These are phyloP conservation scores for Helicorthomorpha holstii DNA, from an alignment of 1,140 invertebrate species.

Conservation along the genomic window DNA sequence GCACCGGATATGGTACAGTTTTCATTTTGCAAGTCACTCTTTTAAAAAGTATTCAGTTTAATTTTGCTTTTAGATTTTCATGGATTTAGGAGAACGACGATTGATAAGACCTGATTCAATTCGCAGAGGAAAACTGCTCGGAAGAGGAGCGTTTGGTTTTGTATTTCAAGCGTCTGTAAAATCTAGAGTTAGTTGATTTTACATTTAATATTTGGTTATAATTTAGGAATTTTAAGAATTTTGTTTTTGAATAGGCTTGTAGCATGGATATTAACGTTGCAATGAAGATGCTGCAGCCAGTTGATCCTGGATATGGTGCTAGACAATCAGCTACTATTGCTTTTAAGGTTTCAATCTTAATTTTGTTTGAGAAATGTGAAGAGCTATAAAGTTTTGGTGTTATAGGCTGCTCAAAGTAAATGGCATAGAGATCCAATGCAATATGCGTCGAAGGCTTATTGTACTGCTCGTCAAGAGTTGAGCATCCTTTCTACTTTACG, in stretches of 20 bases:
- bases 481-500: constrained; percentile 67
- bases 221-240: neutral
- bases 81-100: constrained; percentile 64
- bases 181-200: constrained; percentile 10
- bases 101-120: constrained; percentile 64
- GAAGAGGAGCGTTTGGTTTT: constrained; percentile 92
- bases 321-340: constrained; percentile 52
- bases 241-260: constrained; percentile 10
- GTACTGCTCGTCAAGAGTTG: constrained; percentile 81
- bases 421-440: constrained; percentile 81
- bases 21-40: neutral
- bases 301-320: constrained; percentile 63
- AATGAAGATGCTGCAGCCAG: constrained; percentile 88
- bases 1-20: constrained; percentile 56
- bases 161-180: constrained; percentile 42
- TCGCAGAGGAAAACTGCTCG: constrained; percentile 58
- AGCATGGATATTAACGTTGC: constrained; percentile 52
- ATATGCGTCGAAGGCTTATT: constrained; percentile 87
- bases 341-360: constrained; percentile 40
- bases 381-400: constrained; percentile 6
- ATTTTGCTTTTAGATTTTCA: constrained; percentile 44
- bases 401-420: constrained; percentile 58
- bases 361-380: neutral
- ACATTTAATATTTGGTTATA: neutral
- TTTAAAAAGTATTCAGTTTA: neutral